Conservation (phyloP, 2,113 vertebrate species). For the Grallaria varia region DNA sequence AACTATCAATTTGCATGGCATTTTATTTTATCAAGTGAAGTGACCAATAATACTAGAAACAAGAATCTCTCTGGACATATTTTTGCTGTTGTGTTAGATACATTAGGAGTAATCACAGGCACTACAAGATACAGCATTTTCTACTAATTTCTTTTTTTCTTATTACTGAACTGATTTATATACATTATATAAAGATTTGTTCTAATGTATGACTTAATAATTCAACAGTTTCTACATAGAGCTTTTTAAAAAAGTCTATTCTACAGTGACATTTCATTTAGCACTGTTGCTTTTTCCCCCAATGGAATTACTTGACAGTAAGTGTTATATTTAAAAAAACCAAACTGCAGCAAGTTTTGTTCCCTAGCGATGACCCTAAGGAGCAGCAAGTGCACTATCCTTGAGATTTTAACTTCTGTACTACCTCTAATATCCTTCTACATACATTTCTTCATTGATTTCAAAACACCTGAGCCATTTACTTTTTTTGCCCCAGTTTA, state of each 20-base stretch:
- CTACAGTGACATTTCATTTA: neutral
- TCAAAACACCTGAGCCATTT: neutral
- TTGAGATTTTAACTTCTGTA: neutral
- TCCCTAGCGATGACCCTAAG: neutral
- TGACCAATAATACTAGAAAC: neutral
- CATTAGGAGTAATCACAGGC: accelerated
- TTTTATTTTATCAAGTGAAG: neutral
- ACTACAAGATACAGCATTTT: neutral
- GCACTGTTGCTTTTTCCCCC: neutral
- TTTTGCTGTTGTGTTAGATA: neutral
- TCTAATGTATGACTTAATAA: neutral
- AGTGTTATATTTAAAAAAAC: neutral
- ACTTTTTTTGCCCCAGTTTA: neutral
- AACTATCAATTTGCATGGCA: neutral
- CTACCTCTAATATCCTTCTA: neutral
- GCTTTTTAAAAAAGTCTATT: neutral
- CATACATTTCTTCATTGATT: neutral
- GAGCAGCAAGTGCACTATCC: accelerated
- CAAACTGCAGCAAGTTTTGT: neutral
- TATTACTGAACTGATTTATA: neutral
- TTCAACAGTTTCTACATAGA: neutral
- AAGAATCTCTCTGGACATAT: neutral
- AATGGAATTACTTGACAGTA: neutral
- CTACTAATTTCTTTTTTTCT: neutral
- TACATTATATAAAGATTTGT: neutral